Evolutionary conservation across 2,797 vertebrate species (phyloP).

Genomic region (Phrynocephalus vlangalii): DNA sequence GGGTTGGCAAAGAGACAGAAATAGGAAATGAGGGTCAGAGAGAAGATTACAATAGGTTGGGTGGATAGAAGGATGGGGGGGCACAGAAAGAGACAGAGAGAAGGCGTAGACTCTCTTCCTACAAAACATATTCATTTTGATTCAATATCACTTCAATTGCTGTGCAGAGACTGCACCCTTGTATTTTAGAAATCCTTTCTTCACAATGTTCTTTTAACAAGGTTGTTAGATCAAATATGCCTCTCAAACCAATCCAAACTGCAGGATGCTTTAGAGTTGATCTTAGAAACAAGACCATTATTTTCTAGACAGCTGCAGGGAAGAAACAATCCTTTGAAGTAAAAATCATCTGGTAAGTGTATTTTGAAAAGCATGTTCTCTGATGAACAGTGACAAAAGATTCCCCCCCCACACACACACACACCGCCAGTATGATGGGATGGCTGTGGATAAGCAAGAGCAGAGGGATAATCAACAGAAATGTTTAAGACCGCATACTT

Average conservation of each 20-base stretch:
- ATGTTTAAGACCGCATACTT: background rate
- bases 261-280: background rate
- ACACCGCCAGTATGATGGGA: no score
- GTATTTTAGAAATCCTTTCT: constrained; percentile 2
- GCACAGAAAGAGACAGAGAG: background rate
- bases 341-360: background rate
- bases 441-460: background rate
- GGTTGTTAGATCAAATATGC: constrained; percentile 12
- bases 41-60: background rate
- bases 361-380: background rate
- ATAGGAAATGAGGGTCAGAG: background rate
- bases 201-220: background rate
- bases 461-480: background rate
- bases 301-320: background rate
- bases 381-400: background rate
- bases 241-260: background rate
- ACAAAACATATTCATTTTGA: background rate
- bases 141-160: background rate
- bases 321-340: background rate
- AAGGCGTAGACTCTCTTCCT: background rate
- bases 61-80: background rate
- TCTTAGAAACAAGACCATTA: background rate
- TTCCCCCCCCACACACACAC: background rate
- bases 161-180: background rate
- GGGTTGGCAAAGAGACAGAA: background rate